A percentile compares a stretch with the other conserved stretches of the same genome.
phyloP scores from a whole-genome alignment of 2,888 invertebrate genomes.

The Drosophila tripunctata region DNA sequence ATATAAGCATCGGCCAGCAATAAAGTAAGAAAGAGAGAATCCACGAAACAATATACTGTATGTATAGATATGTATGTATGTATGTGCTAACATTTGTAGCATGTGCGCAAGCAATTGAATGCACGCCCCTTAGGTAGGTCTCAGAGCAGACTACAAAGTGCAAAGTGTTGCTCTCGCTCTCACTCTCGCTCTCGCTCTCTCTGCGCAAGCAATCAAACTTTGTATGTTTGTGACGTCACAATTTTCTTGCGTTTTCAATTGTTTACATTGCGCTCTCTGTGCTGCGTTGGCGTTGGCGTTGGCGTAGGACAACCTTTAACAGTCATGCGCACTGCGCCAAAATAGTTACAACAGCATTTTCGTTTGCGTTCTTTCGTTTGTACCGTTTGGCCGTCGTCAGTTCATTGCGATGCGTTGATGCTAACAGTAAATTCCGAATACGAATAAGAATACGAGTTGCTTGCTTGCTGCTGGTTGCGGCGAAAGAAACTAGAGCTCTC shows the following conservation, averaged over 20 bases:
- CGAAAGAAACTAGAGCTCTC: conserved; percentile 2
- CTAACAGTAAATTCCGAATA: conserved; percentile 43
- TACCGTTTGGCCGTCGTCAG: conserved; percentile 34
- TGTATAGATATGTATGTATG: neutral
- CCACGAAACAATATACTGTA: conserved; percentile 52
- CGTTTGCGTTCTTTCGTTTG: no score
- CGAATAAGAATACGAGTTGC: conserved; percentile 19
- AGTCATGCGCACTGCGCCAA: conserved; percentile 32
- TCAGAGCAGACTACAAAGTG: conserved; percentile 9
- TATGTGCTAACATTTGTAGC: no score
- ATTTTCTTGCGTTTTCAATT: neutral
- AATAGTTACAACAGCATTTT: conserved; percentile 9
- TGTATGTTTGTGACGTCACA: conserved; percentile 9
- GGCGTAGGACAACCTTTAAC: no score
- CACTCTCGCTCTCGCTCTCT: conserved; percentile 3
- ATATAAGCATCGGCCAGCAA: neutral
- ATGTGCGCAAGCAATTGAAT: conserved; percentile 55
- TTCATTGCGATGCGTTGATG: conserved; percentile 50
- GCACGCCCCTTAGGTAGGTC: conserved; percentile 59
- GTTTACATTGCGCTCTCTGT: no score
- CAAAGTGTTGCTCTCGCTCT: neutral
- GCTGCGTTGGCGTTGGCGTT: no score
- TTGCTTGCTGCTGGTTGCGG: no score
- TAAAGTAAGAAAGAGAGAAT: conserved; percentile 41
- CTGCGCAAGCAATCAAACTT: conserved; percentile 7